Conservation (phyloP, 2,797 vertebrate genomes). For the Bovichtus variegatus region DNA sequence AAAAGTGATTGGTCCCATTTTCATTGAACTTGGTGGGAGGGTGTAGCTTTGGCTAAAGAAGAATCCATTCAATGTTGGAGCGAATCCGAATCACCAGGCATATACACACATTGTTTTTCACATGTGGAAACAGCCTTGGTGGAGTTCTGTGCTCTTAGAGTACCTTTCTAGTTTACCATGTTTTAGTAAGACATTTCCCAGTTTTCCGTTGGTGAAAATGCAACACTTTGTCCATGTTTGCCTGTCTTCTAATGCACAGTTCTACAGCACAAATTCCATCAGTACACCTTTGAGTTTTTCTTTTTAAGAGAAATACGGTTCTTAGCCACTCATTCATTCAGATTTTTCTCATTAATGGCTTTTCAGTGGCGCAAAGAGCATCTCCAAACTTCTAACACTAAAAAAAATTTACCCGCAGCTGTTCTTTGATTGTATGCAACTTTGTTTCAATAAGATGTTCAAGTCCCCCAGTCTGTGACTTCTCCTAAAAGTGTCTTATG, state of each 20-base stretch:
- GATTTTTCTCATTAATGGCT: conserved; percentile 13
- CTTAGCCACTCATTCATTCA: background rate
- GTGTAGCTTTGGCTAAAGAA: too few relatives aligned
- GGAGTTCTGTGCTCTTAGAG: too few relatives aligned
- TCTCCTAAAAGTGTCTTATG: background rate
- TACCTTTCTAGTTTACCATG: too few relatives aligned
- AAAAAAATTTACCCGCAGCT: too few relatives aligned
- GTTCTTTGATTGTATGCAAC: too few relatives aligned
- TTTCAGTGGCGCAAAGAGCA: background rate
- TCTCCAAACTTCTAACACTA: too few relatives aligned
- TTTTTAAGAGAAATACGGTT: background rate
- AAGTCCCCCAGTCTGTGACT: background rate
- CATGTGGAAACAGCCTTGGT: too few relatives aligned
- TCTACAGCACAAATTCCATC: background rate
- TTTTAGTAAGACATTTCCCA: background rate
- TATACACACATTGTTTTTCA: too few relatives aligned
- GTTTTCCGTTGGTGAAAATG: background rate
- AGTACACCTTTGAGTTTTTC: background rate
- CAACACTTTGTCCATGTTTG: background rate
- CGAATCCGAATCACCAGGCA: too few relatives aligned
- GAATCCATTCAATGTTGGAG: too few relatives aligned
- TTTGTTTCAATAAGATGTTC: background rate
- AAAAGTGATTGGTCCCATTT: too few relatives aligned
- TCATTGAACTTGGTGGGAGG: too few relatives aligned
- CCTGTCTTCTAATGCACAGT: background rate